Evolutionary conservation across 2,113 vertebrate species (phyloP), one percentile per base, ranked within the genome.

Genomic region (Scomber colias): DNA sequence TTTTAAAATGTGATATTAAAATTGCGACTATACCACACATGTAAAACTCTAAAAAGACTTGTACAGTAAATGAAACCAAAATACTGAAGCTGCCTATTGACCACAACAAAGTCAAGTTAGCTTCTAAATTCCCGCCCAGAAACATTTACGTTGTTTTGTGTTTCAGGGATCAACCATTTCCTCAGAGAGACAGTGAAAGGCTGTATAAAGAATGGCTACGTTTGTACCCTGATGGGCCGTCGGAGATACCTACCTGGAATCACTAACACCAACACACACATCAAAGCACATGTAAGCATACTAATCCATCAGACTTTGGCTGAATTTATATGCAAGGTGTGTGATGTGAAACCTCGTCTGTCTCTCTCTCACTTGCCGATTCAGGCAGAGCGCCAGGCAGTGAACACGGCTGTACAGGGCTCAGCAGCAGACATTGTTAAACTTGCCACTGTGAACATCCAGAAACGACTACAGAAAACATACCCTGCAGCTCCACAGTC

Each of bases 381-480:
- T 60, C 84, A 99, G 98, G 97, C 98, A 21, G 97, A 99, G 85
- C 95, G 98, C 11, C 98, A 99, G 91, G 97, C 98, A 2, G 97
- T 99, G 81, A 99, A 99, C 86, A 98, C 98, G 4, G 96, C 96
- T 1, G 97, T 99, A 7, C 98, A 99, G 90, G 98, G 98, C 31
- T 99, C 98, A 3, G 98, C 98, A 0, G 98, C 98, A 8, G 98
- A 99, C 90, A 96, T 99, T 21, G 97, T 99, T 21, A 99, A 99
- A 94, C 92, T 94, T 11, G 98, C 98, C 55, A 99, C 97, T 0
- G 95, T 98, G 72, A 98, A 97, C 84, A 98, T 99, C 77, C 97
- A 99, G 92, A 95, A 88, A 49, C 89, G 93, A 9, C 87, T 99
- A 21, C 90, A 81, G 11, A 94, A 95, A 81, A 81, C 88, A 2